Evolutionary conservation across 2,113 vertebrate species (phyloP).

Genomic region (Hippolais icterina): DNA sequence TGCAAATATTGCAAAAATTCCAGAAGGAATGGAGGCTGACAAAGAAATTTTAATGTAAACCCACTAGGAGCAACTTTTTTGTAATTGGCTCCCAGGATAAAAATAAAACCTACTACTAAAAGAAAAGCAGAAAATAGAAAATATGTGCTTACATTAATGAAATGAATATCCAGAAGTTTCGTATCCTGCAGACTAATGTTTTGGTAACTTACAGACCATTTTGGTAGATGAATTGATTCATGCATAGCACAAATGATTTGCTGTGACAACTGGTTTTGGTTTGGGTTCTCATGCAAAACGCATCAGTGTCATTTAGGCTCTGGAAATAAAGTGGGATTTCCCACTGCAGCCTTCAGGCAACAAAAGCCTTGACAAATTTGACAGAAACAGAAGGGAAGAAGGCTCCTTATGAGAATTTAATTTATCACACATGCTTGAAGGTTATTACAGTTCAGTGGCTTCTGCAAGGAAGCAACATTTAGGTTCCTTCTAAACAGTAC

Average conservation of each 20-base stretch:
- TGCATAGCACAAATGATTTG: not conserved
- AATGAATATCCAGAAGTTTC: not conserved
- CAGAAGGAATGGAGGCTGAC: not conserved
- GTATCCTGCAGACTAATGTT: not conserved
- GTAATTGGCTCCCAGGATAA: not conserved
- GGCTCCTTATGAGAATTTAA: not conserved
- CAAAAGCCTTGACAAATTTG: not conserved
- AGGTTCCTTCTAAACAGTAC: not conserved
- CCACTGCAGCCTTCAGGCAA: not conserved
- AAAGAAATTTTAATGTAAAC: not conserved
- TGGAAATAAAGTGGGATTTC: not conserved
- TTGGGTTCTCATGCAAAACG: not conserved
- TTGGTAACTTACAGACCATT: not conserved
- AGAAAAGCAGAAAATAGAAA: not conserved
- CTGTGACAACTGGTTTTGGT: not conserved
- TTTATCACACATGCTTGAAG: not conserved
- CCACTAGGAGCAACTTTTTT: not conserved
- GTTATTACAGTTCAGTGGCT: not conserved
- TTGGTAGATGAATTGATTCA: not conserved
- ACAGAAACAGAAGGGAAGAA: not conserved
- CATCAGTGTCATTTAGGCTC: not conserved
- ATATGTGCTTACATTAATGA: not conserved
- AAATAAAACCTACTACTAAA: not conserved
- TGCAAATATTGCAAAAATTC: not conserved
- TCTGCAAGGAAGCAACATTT: not conserved